Conservation (phyloP, 1,140 invertebrate species). For the Leucophenga varia region DNA sequence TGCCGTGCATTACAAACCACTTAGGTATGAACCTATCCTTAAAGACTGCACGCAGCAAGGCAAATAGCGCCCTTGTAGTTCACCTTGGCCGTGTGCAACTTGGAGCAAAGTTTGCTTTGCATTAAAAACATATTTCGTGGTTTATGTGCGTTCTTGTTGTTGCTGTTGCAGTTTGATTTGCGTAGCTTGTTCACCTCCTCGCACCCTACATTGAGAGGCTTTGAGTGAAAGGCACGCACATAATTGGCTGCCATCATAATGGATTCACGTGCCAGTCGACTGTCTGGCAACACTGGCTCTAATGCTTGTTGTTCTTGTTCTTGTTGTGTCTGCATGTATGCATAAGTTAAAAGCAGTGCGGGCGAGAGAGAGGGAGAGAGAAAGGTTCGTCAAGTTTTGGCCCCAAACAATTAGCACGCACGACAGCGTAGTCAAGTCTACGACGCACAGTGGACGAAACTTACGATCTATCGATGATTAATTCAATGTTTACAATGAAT, state of each 20-base stretch:
- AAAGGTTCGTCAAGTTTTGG: constrained; percentile 16
- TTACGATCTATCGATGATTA: no score
- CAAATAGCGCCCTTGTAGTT: constrained; percentile 29
- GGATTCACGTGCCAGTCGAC: constrained; percentile 36
- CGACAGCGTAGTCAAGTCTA: constrained; percentile 17
- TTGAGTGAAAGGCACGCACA: constrained; percentile 35
- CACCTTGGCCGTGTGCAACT: constrained; percentile 42
- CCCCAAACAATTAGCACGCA: constrained; percentile 27
- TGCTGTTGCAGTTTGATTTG: constrained; percentile 21
- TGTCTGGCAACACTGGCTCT: no score
- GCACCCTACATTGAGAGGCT: neutral
- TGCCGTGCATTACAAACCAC: no score
- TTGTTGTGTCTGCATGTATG: constrained; percentile 18
- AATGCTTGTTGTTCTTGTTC: no score
- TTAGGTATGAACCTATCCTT: no score
- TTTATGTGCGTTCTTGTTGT: constrained; percentile 12
- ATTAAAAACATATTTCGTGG: constrained; percentile 48
- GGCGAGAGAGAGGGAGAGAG: constrained; percentile 2
- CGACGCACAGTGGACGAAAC: neutral
- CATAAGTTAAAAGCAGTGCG: constrained; percentile 27
- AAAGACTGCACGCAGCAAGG: no score
- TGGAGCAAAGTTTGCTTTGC: constrained; percentile 38
- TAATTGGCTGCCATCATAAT: constrained; percentile 48
- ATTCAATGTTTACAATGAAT: no score
- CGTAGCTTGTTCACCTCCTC: constrained; percentile 6